Percentiles rank a stretch among this genome's conserved stretches.
Conservation (phyloP, 1,140 invertebrate species). For the Aphaenogaster floridana region DNA sequence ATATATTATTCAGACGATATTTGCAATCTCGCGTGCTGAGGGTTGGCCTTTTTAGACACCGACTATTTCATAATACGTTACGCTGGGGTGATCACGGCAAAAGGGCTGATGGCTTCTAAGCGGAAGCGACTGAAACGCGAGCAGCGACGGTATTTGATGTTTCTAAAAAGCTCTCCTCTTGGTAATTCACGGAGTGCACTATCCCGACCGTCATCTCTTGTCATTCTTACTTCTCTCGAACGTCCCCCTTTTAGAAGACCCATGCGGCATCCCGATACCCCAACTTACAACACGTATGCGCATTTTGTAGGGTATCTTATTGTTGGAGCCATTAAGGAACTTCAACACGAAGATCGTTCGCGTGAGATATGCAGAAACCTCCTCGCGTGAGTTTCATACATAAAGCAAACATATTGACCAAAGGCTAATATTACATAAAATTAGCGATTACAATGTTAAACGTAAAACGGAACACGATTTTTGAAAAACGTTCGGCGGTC, state of each 20-base stretch:
- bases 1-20: slow-evolving; percentile 18
- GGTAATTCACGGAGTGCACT: slow-evolving; percentile 45
- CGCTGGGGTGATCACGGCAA: neutral
- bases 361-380: slow-evolving; percentile 23
- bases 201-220: slow-evolving; percentile 69
- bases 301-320: slow-evolving; percentile 34
- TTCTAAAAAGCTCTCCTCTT: slow-evolving; percentile 68
- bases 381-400: slow-evolving; percentile 23
- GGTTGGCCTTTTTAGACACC: neutral
- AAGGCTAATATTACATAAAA: slow-evolving; percentile 37
- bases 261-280: neutral
- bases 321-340: slow-evolving; percentile 21
- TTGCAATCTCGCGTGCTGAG: neutral
- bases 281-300: neutral
- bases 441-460: slow-evolving; percentile 13
- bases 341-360: slow-evolving; percentile 15
- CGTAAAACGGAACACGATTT: neutral
- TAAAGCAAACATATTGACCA: slow-evolving; percentile 20
- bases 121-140: slow-evolving; percentile 32
- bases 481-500: slow-evolving; percentile 16
- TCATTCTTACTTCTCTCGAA: slow-evolving; percentile 68
- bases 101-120: slow-evolving; percentile 55
- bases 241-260: slow-evolving; percentile 46
- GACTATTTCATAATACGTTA: slow-evolving; percentile 6
- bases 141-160: slow-evolving; percentile 43